These are phyloP conservation scores for Stichopus horrens DNA, from an alignment of 53 echinoderm and acorn worm genomes.

Conservation along the genomic window DNA sequence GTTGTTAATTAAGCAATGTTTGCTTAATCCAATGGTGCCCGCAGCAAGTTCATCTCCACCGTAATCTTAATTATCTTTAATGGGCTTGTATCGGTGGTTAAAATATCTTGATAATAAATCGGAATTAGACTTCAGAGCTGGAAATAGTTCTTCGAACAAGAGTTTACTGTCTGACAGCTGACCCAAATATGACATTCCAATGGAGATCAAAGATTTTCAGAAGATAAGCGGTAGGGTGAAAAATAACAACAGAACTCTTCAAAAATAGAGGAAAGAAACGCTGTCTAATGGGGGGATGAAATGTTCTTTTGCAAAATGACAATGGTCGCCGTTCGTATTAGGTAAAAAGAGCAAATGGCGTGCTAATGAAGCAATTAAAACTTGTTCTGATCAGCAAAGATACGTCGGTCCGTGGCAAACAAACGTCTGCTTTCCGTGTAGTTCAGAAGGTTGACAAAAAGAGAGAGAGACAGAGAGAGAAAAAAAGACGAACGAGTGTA, in stretches of 20 bases:
- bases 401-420: background rate
- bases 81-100: slow-evolving; percentile 1
- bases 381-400: background rate
- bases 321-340: background rate
- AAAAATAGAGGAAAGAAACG: background rate
- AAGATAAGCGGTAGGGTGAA: background rate
- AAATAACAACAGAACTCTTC: too few relatives aligned
- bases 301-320: background rate
- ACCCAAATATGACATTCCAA: slow-evolving; percentile 29
- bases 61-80: slow-evolving; percentile 42
- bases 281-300: background rate
- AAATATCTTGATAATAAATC: slow-evolving; percentile 24
- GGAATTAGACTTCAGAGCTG: slow-evolving; percentile 16
- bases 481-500: too few relatives aligned
- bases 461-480: too few relatives aligned
- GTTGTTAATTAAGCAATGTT: slow-evolving; percentile 34
- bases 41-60: slow-evolving; percentile 19
- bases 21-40: slow-evolving; percentile 10
- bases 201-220: background rate
- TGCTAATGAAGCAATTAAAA: slow-evolving; percentile 14
- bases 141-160: background rate
- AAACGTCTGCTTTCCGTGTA: background rate
- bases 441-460: too few relatives aligned
- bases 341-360: background rate
- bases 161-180: slow-evolving; percentile 13